phyloP scores from a whole-genome alignment of 2,888 invertebrate species.

The Ommatoiulus sabulosus region DNA sequence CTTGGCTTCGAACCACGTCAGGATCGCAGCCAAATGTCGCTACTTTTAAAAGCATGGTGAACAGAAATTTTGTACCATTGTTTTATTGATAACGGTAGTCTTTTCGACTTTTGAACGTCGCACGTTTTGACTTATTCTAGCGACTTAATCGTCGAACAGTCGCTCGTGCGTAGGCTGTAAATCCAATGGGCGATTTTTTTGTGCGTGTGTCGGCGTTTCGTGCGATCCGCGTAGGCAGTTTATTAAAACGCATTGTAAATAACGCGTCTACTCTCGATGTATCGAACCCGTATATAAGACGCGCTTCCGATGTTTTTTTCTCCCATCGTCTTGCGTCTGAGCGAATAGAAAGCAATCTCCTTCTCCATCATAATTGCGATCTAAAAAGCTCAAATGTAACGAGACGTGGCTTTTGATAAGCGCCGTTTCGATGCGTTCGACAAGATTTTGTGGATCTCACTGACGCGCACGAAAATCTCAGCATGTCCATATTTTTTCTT shows the following conservation, averaged over 20 bases:
- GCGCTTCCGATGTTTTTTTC: background rate
- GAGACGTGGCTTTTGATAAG: slow-evolving; percentile 34
- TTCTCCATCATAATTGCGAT: slow-evolving; percentile 20
- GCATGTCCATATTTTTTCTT: background rate
- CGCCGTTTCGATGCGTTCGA: slow-evolving; percentile 27
- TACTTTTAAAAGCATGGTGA: too few relatives aligned
- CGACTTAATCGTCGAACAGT: background rate
- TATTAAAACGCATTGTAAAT: background rate
- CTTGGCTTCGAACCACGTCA: too few relatives aligned
- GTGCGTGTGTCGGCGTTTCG: background rate
- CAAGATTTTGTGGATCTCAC: slow-evolving; percentile 11
- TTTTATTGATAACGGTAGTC: too few relatives aligned
- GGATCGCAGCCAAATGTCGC: too few relatives aligned
- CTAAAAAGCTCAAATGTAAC: slow-evolving; percentile 24
- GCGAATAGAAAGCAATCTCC: slow-evolving; percentile 26
- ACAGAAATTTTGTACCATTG: too few relatives aligned
- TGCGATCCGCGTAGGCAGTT: background rate
- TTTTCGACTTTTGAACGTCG: too few relatives aligned
- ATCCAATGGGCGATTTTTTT: background rate
- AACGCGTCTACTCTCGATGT: background rate
- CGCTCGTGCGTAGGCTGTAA: background rate
- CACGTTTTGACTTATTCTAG: too few relatives aligned
- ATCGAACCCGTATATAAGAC: background rate
- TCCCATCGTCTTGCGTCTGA: background rate
- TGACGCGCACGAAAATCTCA: background rate